Evolutionary conservation across 2,113 vertebrate genomes (phyloP).

Genomic region (Anas platyrhynchos): DNA sequence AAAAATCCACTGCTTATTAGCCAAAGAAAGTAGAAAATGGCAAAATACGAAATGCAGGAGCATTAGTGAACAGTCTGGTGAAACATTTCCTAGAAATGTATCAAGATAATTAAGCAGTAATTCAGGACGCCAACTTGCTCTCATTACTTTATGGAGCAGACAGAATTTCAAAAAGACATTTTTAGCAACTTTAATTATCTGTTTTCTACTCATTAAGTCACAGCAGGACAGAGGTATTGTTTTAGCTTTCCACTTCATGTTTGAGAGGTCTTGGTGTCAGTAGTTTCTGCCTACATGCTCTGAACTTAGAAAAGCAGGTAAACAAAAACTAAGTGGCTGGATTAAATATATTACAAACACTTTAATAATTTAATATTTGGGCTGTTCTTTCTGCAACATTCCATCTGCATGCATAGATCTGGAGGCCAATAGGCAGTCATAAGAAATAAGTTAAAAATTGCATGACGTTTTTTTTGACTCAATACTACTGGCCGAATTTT

Average conservation of each 20-base stretch:
- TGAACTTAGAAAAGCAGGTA: background rate
- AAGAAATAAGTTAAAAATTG: background rate
- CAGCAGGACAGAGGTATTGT: background rate
- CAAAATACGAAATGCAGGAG: background rate
- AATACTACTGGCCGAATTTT: background rate
- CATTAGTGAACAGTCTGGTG: background rate
- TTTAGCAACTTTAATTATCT: background rate
- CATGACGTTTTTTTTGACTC: background rate
- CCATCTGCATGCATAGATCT: background rate
- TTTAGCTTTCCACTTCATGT: background rate
- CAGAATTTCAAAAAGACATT: background rate
- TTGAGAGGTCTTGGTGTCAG: background rate
- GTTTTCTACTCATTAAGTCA: background rate
- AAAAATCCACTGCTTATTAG: background rate
- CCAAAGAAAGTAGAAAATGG: background rate
- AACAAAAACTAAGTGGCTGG: background rate
- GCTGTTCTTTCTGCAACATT: background rate
- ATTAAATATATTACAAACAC: background rate
- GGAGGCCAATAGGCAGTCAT: background rate
- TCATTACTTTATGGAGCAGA: background rate
- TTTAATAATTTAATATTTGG: background rate
- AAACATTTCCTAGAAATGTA: background rate
- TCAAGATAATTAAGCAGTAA: background rate
- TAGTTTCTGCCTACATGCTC: background rate
- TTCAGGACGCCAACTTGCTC: background rate